Percentiles rank a stretch among this genome's conserved stretches.
Evolutionary conservation across 2,113 vertebrate species (phyloP).

Genomic region (Pipra filicauda): DNA sequence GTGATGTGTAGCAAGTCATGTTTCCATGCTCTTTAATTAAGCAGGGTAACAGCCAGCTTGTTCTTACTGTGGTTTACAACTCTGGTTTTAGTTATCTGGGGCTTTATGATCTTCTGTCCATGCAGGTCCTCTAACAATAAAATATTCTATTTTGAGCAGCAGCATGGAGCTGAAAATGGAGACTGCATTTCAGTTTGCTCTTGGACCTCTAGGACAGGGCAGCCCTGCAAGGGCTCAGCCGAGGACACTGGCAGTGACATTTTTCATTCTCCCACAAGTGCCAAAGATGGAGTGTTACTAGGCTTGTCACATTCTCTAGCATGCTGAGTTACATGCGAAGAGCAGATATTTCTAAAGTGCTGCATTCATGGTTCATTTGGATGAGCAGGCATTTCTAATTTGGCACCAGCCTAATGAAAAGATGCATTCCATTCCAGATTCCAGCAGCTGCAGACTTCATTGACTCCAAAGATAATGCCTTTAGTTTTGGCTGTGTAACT

Average conservation of each 20-base stretch:
- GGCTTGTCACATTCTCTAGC: conserved; percentile 58
- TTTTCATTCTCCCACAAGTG: neutral
- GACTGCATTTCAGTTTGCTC: neutral
- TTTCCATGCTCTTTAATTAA: neutral
- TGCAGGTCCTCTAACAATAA: neutral
- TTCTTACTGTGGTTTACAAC: neutral
- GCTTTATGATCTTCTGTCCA: neutral
- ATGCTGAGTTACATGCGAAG: conserved; percentile 60
- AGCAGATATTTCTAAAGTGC: conserved; percentile 64
- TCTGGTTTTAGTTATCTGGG: neutral
- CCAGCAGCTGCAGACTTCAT: conserved; percentile 65
- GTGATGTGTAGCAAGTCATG: rapidly evolving
- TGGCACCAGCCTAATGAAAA: conserved; percentile 66
- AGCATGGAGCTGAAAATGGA: neutral
- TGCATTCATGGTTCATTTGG: conserved; percentile 67
- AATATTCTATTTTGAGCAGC: neutral
- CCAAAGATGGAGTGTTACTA: conserved; percentile 16
- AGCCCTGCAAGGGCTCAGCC: neutral
- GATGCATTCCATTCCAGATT: conserved; percentile 64
- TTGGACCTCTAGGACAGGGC: neutral
- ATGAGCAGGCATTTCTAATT: conserved; percentile 70
- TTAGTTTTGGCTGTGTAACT: conserved; percentile 39
- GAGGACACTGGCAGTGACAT: neutral
- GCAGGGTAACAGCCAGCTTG: neutral
- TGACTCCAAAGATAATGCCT: conserved; percentile 63